Percentiles rank a stretch among this genome's conserved stretches.
Evolutionary conservation across 2,797 vertebrate genomes (phyloP).

Genomic region (Helostoma temminkii): DNA sequence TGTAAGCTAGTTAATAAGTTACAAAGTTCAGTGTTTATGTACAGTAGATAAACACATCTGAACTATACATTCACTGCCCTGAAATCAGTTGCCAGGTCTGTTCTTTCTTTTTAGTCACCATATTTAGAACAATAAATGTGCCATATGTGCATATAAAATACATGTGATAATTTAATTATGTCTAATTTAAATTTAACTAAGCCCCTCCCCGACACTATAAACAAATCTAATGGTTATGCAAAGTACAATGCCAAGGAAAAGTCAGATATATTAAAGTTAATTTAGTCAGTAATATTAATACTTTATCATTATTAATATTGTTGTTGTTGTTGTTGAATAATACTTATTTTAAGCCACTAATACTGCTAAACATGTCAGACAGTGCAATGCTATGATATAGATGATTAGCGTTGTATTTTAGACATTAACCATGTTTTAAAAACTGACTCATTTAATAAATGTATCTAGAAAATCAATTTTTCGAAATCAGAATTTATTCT

Average conservation of each 20-base stretch:
- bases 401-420: background rate
- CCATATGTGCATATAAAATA: background rate
- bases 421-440: background rate
- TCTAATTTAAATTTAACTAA: background rate
- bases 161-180: background rate
- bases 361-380: background rate
- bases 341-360: background rate
- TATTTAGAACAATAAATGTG: background rate
- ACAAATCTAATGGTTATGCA: background rate
- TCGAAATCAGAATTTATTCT: background rate
- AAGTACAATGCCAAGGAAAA: too few species aligned
- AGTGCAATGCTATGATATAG: background rate
- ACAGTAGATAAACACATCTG: constrained; percentile 3
- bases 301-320: too few species aligned
- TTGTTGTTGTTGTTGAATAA: too few species aligned
- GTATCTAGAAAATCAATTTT: too few species aligned
- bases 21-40: constrained; percentile 8
- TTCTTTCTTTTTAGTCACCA: background rate
- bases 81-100: background rate
- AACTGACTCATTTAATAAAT: background rate
- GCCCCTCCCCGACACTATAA: background rate
- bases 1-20: constrained; percentile 25
- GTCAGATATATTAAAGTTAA: too few species aligned
- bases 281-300: too few species aligned
- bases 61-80: background rate